A percentile compares a stretch with the other conserved stretches of the same genome.
Conservation (phyloP, 2,113 vertebrate species). For the Bujurquina vittata region DNA sequence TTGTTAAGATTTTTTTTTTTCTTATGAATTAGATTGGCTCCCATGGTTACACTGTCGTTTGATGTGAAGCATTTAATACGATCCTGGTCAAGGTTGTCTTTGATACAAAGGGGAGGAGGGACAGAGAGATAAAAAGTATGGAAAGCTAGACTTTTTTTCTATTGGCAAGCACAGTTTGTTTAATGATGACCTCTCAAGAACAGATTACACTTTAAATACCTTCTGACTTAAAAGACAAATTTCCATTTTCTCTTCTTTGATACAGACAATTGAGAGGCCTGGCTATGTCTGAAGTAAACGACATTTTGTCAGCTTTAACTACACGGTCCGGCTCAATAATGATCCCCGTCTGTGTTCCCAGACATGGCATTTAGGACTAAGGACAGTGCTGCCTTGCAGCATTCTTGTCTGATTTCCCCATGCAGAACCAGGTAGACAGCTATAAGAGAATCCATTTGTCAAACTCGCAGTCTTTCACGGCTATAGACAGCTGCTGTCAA, state of each 20-base stretch:
- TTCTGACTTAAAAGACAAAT: conserved; percentile 47
- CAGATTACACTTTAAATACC: conserved; percentile 57
- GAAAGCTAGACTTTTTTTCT: background rate
- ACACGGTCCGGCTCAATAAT: conserved; percentile 46
- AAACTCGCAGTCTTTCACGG: conserved; percentile 53
- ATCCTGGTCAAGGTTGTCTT: conserved; percentile 48
- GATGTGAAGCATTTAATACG: conserved; percentile 33
- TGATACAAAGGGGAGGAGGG: conserved; percentile 28
- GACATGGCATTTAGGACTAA: conserved; percentile 53
- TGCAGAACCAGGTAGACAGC: conserved; percentile 55
- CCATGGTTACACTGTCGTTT: conserved; percentile 20
- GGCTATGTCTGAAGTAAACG: conserved; percentile 35
- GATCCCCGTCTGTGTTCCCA: conserved; percentile 38
- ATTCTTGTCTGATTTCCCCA: conserved; percentile 45
- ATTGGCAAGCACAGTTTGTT: conserved; percentile 38
- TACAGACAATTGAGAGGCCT: conserved; percentile 31
- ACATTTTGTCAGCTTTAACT: conserved; percentile 53
- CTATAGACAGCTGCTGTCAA: conserved; percentile 62
- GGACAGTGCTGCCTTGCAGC: conserved; percentile 58
- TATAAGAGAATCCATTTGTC: conserved; percentile 61
- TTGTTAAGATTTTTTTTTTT: background rate
- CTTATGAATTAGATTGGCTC: conserved; percentile 10
- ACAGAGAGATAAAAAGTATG: background rate
- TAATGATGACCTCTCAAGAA: conserved; percentile 43
- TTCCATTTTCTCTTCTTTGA: conserved; percentile 36